Base-by-base conservation (phyloP, 2,113 vertebrate genomes). In the Pica pica region DNA sequence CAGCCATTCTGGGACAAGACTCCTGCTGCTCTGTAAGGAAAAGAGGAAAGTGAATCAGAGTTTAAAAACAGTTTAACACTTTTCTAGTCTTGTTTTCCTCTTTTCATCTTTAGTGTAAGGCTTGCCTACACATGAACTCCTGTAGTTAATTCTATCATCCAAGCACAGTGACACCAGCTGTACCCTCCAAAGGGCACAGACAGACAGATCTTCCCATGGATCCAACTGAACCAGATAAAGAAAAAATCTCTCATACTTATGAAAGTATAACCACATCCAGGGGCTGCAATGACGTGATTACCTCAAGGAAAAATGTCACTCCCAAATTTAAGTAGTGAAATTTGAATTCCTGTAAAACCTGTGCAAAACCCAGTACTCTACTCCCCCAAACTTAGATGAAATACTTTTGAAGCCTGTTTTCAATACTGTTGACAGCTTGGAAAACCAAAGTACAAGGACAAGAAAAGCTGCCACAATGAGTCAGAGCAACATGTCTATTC, bases 1-100 rank as follows among this genome's bases (percentile, higher is more conserved):
- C 75, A 96, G 90, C 76, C 93, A 95, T 92, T 96, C 88, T 93
- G 85, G 90, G 76, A 91, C 90, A 95, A 94, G 88, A 67, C 56
- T 94, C 39, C 63, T 90, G 87, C 74, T 93, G 90, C 75, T 95
- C 90, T 80, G 37, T 60, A 86, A 92, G 75, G 59, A 87, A 39
- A 93, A 89, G 65, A 93, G 55, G 67, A 88, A 95, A 94, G 78
- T 80, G 94, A 96, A 87, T 90, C 93, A 95, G 81, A 91, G 59
- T 80, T 95, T 94, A 84, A 92, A 87, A 93, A 89, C 80, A 93
- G 91, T 91, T 94, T 65, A 94, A 87, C 50, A 41, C 74, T 93
- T 80, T 60, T 83, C 75, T 76, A 11, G 70, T 69, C 81, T 87
- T 91, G 67, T 91, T 94, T 94, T 82, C 83, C 50, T 79, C 81